A percentile compares a stretch with the other conserved stretches of the same genome.
These are phyloP conservation scores for Bufotes viridis DNA, from an alignment of 2,797 vertebrate genomes.

Conservation along the genomic window DNA sequence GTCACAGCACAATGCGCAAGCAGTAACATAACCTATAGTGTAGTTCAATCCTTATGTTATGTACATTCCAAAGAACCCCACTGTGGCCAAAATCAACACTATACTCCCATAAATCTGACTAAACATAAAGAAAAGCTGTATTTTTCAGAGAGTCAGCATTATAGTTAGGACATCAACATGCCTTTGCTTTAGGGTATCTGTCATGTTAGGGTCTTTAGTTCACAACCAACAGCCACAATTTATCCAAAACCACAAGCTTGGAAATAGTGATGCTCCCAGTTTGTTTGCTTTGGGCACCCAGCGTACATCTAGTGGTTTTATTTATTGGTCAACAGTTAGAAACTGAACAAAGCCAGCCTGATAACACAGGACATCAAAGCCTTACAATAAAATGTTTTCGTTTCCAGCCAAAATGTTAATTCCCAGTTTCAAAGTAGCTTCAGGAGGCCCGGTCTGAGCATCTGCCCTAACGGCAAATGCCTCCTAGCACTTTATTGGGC, in stretches of 20 bases:
- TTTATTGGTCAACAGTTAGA: conserved; percentile 27
- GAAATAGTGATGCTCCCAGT: not conserved
- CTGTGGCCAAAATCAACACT: conserved; percentile 32
- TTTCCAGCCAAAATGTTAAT: not conserved
- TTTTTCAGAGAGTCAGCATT: not conserved
- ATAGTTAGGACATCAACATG: conserved; percentile 12
- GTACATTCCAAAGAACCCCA: not conserved
- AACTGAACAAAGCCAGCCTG: conserved; percentile 18
- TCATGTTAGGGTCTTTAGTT: conserved; percentile 23
- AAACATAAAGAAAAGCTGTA: conserved; percentile 11
- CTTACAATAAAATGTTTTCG: not conserved
- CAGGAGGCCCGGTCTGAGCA: too few relatives aligned
- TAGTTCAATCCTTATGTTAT: not conserved
- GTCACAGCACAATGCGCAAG: not conserved
- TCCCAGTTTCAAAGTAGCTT: not conserved
- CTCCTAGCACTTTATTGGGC: too few relatives aligned
- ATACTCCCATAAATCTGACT: not conserved
- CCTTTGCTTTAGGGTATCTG: not conserved
- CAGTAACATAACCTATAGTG: not conserved
- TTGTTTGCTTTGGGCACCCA: conserved; percentile 35
- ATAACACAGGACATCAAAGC: conserved; percentile 14
- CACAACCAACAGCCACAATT: conserved; percentile 40
- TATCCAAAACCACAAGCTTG: conserved; percentile 10
- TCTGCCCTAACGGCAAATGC: too few relatives aligned
- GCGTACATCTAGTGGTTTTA: conserved; percentile 11